Base-by-base conservation (phyloP, 1,140 invertebrate species). In the Teleogryllus occipitalis region DNA sequence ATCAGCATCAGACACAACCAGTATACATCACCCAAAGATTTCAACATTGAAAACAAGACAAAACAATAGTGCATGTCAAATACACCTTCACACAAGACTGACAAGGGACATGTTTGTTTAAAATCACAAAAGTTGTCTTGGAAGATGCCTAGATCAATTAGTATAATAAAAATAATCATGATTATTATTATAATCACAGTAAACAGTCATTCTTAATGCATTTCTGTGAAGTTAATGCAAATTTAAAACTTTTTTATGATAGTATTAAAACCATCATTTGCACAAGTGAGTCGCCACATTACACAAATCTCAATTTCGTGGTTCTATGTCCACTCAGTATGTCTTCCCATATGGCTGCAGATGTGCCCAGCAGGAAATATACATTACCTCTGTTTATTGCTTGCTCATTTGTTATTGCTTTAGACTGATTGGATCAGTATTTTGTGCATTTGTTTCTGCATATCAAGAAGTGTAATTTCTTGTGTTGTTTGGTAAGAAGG, bases 401-500 rank as follows among this genome's bases (percentile, higher is more conserved):
- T 77, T 77, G 76, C 47, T 77, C 46, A 77, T 77, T 7, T 77
- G 76, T 77, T 77, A 65, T 54, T 54, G 76, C 76, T 77, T 77
- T 77, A 77, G 47, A 77, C 47, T 77, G 76, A 54, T 48, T 77
- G 47, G 76, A 48, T 48, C 21, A 77, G 48, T 77, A 54, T 77
- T 48, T 77, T 77, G 76, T 77, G 76, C 76, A 77, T 77, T 65
- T 54, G 76, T 77, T 48, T 47, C 76, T 77, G 76, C 76, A 77
- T 77, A 77, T 18, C 47, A 65, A 65, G 54, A 65, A 65, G 54
- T 65, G 54, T 65, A 14, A 65, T 65, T 3, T 65, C 54, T 10
- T 65, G 7, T 65, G 54, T 65, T 65, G 7, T 65, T 65, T 65
- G 54, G 54, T 65, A 65, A 65, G 54, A 65, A 14, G 54, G 54